Base-by-base conservation (phyloP, 2,797 vertebrate species). In the Lophotriccus pileatus region DNA sequence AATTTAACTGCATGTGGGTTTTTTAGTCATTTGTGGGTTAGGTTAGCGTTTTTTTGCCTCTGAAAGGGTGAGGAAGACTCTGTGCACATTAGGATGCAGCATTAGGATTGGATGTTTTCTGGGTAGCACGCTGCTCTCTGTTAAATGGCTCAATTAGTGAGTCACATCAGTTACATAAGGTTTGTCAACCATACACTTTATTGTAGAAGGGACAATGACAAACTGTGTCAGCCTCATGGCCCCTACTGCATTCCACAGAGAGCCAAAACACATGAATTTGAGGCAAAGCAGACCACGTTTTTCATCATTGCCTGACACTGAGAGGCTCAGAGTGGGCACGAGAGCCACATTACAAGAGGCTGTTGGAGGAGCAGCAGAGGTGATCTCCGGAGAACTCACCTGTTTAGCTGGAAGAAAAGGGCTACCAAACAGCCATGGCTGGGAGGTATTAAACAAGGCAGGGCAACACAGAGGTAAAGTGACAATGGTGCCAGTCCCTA, bases 141-240 rank as follows among this genome's bases (percentile, higher is more conserved):
- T 96, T 97, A 97, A 97, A 97, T 50, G 82, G 86, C 93, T 97
- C 97, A 97, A 88, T 98, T 97, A 97, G 91, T n/a, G 73, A 97
- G 62, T 79, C 69, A 46, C 53, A 62, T 82, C 83, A 47, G 67
- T 58, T 80, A 82, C 62, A 66, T 58, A 84, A 63, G 63, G 90
- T 95, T 97, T 97, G 87, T 92, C 95, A 98, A 83, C 41, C 53
- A 12, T 59, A 47, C 1, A 6, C 63, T 89, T 91, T 84, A 80
- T 63, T 92, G 84, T 74, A 68, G 78, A 89, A 95, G 56, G 83
- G 90, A 80, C 93, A 93, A 84, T 72, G 90, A 70, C 95, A 97
- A 93, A 95, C 78, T 81, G 60, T 56, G 82, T 62, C 81, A 90
- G 64, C 69, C 66, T 77, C 85, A 14, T 59, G 75, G 41, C 49